Evolutionary conservation across 1,140 invertebrate species (phyloP).

Genomic region (Homarus americanus): DNA sequence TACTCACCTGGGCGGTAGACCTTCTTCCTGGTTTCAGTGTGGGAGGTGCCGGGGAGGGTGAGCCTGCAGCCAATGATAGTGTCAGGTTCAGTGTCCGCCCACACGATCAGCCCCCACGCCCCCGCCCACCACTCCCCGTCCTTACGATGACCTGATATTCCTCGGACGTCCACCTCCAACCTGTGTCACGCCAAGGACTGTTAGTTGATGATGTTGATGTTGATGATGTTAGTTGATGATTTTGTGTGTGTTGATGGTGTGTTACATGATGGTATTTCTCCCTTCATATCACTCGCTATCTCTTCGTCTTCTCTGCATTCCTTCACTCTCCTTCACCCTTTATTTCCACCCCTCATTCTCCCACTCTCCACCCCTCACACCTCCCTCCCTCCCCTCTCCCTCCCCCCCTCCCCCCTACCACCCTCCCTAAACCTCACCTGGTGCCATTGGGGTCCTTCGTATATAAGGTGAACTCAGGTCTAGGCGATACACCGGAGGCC

Average conservation of each 20-base stretch:
- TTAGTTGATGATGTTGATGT: too few species aligned
- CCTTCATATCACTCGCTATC: too few species aligned
- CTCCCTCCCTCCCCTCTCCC: neutral
- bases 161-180: constrained; percentile 38
- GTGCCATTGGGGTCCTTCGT: constrained; percentile 15
- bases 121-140: constrained; percentile 28
- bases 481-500: constrained; percentile 1
- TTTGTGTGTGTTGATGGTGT: too few species aligned
- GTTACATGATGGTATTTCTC: neutral
- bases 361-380: too few species aligned
- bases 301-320: too few species aligned
- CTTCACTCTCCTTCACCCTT: too few species aligned
- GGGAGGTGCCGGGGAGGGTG: constrained; percentile 33
- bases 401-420: too few species aligned
- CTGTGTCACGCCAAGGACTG: neutral
- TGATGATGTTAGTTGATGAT: too few species aligned
- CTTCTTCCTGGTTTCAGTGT: constrained; percentile 27
- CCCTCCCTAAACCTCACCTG: constrained; percentile 23
- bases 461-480: constrained; percentile 33
- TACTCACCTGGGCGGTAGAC: constrained; percentile 43
- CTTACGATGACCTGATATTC: neutral
- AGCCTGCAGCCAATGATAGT: constrained; percentile 36
- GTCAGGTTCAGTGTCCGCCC: constrained; percentile 42
- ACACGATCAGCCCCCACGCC: constrained; percentile 52
- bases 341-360: too few species aligned